Percentiles rank a stretch among this genome's conserved stretches.
phyloP scores from a whole-genome alignment of 2,797 vertebrate species.

The Luscinia megarhynchos region DNA sequence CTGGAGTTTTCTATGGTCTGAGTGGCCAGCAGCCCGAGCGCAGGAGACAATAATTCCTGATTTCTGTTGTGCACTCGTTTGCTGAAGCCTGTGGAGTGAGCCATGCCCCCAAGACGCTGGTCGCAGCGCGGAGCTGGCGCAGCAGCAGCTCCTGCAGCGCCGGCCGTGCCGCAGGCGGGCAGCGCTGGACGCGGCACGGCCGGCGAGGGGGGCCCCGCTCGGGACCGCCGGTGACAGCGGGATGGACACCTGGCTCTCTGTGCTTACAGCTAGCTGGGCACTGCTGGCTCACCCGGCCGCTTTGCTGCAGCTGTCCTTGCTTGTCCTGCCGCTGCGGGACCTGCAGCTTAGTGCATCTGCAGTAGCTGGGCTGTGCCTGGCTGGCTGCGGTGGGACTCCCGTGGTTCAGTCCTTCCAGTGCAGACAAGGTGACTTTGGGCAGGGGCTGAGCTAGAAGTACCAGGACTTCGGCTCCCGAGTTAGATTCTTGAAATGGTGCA shows the following conservation, averaged over 20 bases:
- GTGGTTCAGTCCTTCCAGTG: rapidly evolving
- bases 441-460: background rate
- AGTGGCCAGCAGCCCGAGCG: background rate
- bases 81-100: background rate
- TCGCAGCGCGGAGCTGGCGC: background rate
- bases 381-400: rapidly evolving
- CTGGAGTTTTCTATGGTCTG: background rate
- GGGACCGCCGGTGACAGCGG: background rate
- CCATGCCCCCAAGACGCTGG: rapidly evolving
- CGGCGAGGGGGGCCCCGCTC: background rate
- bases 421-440: background rate
- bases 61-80: background rate
- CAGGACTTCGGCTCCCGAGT: rapidly evolving
- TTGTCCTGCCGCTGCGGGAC: rapidly evolving
- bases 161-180: too few relatives aligned
- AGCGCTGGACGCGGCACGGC: background rate
- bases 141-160: background rate
- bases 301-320: background rate
- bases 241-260: rapidly evolving
- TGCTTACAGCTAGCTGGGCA: background rate
- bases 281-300: background rate
- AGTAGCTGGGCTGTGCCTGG: rapidly evolving
- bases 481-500: background rate
- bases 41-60: background rate
- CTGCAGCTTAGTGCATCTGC: rapidly evolving